Percentiles rank a stretch among this genome's conserved stretches.
Evolutionary conservation across 2,797 vertebrate species (phyloP).

Genomic region (Etheostoma nigrum): DNA sequence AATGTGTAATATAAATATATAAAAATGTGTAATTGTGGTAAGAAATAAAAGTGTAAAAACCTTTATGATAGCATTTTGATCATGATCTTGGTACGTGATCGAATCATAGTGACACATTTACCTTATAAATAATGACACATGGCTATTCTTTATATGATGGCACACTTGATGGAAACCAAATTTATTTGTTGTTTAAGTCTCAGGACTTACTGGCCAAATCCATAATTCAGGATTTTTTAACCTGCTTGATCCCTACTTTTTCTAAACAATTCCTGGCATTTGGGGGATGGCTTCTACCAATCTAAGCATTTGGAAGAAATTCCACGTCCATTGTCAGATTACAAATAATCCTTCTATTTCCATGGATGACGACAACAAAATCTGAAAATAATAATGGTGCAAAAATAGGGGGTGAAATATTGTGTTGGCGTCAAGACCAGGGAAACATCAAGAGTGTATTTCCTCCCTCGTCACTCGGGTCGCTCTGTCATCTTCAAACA

Average conservation of each 20-base stretch:
- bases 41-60: neutral
- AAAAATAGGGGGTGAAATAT: constrained; percentile 47
- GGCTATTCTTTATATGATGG: neutral
- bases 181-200: neutral
- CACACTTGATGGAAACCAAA: neutral
- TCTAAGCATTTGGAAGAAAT: neutral
- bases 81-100: too few species aligned
- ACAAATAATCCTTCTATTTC: neutral
- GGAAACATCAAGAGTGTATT: constrained; percentile 66
- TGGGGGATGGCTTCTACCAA: neutral
- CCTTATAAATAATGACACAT: neutral
- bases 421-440: constrained; percentile 51
- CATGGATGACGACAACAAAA: constrained; percentile 9
- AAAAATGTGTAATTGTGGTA: neutral
- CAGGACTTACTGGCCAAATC: neutral
- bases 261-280: neutral
- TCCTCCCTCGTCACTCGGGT: constrained; percentile 58
- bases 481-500: constrained; percentile 80
- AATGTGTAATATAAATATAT: neutral
- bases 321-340: neutral
- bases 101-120: neutral
- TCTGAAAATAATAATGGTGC: neutral
- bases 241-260: neutral
- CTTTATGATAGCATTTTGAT: neutral
- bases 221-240: neutral